These are phyloP conservation scores for Bombus ignitus DNA, from an alignment of 1,140 invertebrate genomes.

Conservation along the genomic window DNA sequence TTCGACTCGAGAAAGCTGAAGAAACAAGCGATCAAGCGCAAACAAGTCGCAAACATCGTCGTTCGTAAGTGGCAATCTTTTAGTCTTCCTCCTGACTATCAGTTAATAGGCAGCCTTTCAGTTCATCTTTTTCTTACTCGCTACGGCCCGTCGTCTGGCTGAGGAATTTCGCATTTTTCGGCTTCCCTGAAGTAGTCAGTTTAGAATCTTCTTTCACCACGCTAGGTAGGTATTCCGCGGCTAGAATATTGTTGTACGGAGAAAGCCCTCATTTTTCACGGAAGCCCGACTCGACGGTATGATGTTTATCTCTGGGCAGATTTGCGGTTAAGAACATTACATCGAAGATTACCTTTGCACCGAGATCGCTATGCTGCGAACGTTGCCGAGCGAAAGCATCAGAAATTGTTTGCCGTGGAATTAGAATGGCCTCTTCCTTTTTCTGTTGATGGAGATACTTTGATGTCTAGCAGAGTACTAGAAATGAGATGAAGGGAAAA, in stretches of 20 bases:
- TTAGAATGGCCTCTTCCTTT: background rate
- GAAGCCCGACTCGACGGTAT: conserved; percentile 18
- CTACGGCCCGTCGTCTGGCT: background rate
- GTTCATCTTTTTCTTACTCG: background rate
- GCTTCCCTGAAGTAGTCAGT: conserved; percentile 22
- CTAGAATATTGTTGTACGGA: conserved; percentile 13
- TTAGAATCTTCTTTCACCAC: conserved; percentile 27
- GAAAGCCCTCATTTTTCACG: conserved; percentile 37
- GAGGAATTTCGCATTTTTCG: conserved; percentile 51
- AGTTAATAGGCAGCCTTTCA: conserved; percentile 23
- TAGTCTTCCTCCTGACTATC: background rate
- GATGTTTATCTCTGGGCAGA: conserved; percentile 38
- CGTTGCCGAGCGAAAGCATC: background rate
- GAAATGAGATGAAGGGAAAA: background rate
- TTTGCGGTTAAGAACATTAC: conserved; percentile 47
- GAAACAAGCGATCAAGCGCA: background rate
- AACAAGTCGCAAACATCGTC: background rate
- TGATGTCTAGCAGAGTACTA: background rate
- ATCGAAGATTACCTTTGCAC: conserved; percentile 26
- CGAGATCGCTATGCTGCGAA: background rate
- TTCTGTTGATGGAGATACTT: too few species aligned
- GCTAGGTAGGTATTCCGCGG: conserved; percentile 35
- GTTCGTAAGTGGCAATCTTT: conserved; percentile 24
- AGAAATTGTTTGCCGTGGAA: conserved; percentile 5
- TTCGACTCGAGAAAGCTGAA: background rate